A percentile compares a stretch with the other conserved stretches of the same genome.
Conservation (phyloP, 92 coral and sea anemone species). For the Virgularia gustaviana region DNA sequence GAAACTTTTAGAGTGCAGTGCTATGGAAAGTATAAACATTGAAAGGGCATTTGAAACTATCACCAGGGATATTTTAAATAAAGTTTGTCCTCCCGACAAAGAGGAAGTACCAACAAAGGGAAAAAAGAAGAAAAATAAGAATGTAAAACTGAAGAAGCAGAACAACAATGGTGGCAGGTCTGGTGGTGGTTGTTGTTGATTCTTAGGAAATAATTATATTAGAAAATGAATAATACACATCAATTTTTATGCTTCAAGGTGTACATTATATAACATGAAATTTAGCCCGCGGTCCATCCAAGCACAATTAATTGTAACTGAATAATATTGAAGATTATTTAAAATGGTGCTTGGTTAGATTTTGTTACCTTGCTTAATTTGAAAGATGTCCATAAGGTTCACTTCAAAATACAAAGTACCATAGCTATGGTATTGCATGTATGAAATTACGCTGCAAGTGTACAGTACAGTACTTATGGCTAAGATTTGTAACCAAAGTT, state of each 20-base stretch:
- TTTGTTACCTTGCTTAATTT: too few species aligned
- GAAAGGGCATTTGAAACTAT: constrained; percentile 74
- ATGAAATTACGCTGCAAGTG: too few species aligned
- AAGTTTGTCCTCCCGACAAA: constrained; percentile 86
- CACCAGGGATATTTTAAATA: constrained; percentile 80
- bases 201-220: background rate
- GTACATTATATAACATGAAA: background rate
- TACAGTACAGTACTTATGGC: too few species aligned
- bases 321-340: too few species aligned
- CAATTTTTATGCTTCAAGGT: constrained; percentile 27
- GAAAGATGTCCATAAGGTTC: too few species aligned
- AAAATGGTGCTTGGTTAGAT: too few species aligned
- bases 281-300: too few species aligned
- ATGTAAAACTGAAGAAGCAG: constrained; percentile 57
- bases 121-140: constrained; percentile 70
- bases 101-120: constrained; percentile 71
- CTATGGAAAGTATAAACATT: constrained; percentile 71
- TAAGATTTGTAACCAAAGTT: too few species aligned
- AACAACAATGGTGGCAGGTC: constrained; percentile 44
- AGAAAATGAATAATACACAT: background rate
- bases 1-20: constrained; percentile 80
- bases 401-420: too few species aligned
- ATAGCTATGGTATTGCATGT: too few species aligned
- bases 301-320: too few species aligned
- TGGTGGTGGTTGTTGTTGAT: constrained; percentile 54